Percentiles rank a stretch among this genome's conserved stretches.
Evolutionary conservation across 2,113 vertebrate genomes (phyloP).

Genomic region (Sceloporus undulatus): DNA sequence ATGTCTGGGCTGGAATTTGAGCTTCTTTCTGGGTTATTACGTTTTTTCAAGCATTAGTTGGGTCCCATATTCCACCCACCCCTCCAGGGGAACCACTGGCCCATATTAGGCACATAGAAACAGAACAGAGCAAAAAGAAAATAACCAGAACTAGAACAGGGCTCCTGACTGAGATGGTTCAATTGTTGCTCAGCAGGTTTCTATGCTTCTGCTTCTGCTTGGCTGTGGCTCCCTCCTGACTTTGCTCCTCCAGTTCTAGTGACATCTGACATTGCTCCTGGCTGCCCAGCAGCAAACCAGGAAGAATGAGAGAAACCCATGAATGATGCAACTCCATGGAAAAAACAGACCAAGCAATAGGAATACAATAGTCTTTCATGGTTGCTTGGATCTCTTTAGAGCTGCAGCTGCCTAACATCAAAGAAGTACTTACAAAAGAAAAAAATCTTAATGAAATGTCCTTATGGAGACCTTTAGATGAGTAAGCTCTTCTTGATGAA

Average conservation of each 20-base stretch:
- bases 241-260: not conserved
- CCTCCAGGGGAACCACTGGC: no score
- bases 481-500: constrained; percentile 9
- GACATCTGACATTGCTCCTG: not conserved
- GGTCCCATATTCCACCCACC: no score
- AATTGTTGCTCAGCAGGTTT: not conserved
- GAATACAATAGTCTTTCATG: not conserved
- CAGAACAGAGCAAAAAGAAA: no score
- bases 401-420: constrained; percentile 8
- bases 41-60: no score
- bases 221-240: not conserved
- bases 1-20: no score
- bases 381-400: not conserved
- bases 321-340: not conserved
- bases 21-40: no score
- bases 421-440: constrained; percentile 24
- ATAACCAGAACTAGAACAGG: no score
- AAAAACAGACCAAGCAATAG: not conserved
- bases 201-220: not conserved
- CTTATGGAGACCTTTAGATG: not conserved
- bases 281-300: not conserved
- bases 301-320: not conserved
- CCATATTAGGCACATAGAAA: no score
- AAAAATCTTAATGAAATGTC: constrained; percentile 3
- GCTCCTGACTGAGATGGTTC: no score